Evolutionary conservation across 2,888 invertebrate species (phyloP), one percentile per base, ranked within the genome.

Genomic region (Agrotis clavis): DNA sequence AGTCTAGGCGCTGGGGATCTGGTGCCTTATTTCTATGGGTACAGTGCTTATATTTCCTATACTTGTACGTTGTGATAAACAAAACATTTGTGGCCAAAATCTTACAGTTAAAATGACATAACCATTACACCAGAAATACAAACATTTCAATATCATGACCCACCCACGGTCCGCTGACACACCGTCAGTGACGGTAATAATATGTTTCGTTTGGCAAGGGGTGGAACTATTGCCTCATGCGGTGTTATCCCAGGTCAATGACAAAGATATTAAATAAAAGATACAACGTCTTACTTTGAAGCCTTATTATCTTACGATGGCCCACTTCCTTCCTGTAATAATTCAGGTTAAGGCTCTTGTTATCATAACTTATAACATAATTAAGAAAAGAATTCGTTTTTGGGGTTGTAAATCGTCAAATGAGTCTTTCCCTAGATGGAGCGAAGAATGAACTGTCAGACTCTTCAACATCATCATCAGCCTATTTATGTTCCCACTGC

Each of bases 71-170:
- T n/a, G 30, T 11, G n/a, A 13, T 30, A 30, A 56, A 11, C 5
- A 30, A 30, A 56, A 2, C 18, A 16, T 30, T 56, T 56, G n/a
- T 30, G n/a, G n/a, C 30, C 56, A 1, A 30, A n/a, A 13, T 56
- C 6, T 18, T 56, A 11, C 30, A 11, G 18, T 35, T 62, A 1
- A 25, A 63, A 63, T 57, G 11, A 30, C 14, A 63, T 19, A 13
- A 53, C n/a, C 47, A 70, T 74, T 74, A 57, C 62, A 68, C 77
- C 48, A 60, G 41, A 50, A 48, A 69, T 48, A 45, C 41, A 7
- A 60, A 50, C n/a, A n/a, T 47, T 73, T 5, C 25, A 75, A 50
- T 19, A 45, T 2, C 47, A 62, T 62, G 61, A 77, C 61, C 71
- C 78, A 56, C 53, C 59, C 50, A 78, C 16, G 64, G 14, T 18